Conservation (phyloP, 2,113 vertebrate genomes). For the Pelecanoides urinatrix region DNA sequence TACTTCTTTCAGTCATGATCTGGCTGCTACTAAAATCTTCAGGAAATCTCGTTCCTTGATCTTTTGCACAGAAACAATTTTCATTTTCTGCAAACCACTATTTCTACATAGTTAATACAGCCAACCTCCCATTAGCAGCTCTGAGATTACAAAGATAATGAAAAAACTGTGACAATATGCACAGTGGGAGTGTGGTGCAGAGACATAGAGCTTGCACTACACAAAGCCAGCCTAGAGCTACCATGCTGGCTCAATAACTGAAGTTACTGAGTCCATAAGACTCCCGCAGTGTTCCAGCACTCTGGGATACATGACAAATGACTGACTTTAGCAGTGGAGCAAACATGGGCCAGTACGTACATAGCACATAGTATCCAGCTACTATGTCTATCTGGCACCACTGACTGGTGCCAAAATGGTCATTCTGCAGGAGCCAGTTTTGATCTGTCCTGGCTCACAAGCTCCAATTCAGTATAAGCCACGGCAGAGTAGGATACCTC, state of each 20-base stretch:
- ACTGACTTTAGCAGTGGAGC: background rate
- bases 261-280: background rate
- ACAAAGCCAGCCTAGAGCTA: background rate
- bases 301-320: background rate
- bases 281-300: background rate
- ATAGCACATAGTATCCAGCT: background rate
- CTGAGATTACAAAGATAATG: background rate
- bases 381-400: accelerated
- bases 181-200: background rate
- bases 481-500: background rate
- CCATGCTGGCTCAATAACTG: background rate
- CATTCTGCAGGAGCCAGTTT: background rate
- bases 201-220: background rate
- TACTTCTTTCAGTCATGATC: background rate
- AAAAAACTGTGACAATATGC: background rate
- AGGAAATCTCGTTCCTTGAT: background rate
- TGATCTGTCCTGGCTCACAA: background rate
- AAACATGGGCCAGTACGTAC: background rate
- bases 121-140: background rate
- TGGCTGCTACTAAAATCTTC: background rate
- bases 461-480: background rate
- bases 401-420: accelerated
- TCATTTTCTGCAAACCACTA: background rate
- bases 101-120: background rate
- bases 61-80: background rate